Evolutionary conservation across 2,797 vertebrate species (phyloP), one percentile per base, ranked within the genome.

Genomic region (Gephyroberyx darwinii): DNA sequence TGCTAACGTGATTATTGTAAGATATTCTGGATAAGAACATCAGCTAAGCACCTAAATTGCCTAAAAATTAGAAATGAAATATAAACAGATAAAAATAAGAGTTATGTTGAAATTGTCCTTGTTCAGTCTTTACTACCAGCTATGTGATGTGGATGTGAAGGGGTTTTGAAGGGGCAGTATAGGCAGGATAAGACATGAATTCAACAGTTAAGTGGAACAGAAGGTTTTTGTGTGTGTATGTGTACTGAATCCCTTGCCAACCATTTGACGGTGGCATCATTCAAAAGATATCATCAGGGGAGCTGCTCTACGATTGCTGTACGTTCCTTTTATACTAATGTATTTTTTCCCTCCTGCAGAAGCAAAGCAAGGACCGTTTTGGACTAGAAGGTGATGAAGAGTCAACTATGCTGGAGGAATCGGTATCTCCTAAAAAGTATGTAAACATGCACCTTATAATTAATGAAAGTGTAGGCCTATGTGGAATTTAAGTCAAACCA

Each of bases 321-420:
- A 10, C 19, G 10, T 62, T 7, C 5, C 52, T 31, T 39, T 69
- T 2, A 57, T 60, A 30, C 26, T 33, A 67, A 58, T 30, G 37
- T 65, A 48, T 75, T 51, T 67, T 57, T 20, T 45, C 7, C 74
- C 41, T 82, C 60, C 65, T 92, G 66, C 82, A 99, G 98, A 99
- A 99, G 88, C 98, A 99, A 94, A 99, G 97, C 89, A 99, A 98
- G 80, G 98, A 99, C 81, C 95, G 98, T 68, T 99, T 99, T 92
- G 98, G 98, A 51, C 91, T 99, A 79, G 98, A 99, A 80, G 98
- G 98, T 0, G 98, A 99, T 78, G 98, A 99, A 81, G 98, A 99
- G 74, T 98, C 98, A 1, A 99, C 98, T 22, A 99, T 99, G 98
- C 90, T 99, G n/a, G 98, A 99, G 88, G 98, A 99, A 88, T 99